These are phyloP conservation scores for Tenebrosternarchus preto DNA, from an alignment of 2,113 vertebrate genomes.

Conservation along the genomic window DNA sequence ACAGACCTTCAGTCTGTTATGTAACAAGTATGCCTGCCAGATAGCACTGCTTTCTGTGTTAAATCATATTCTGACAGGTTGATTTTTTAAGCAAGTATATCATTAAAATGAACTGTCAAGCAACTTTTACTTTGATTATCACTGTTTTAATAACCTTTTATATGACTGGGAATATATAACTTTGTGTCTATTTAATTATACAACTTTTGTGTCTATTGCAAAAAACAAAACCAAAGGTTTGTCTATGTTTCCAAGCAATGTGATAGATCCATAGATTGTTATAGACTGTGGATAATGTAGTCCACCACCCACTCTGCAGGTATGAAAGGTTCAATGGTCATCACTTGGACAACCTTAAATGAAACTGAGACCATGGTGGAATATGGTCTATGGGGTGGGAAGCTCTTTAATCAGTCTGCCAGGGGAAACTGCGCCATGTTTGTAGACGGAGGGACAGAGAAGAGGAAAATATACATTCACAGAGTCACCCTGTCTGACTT, in stretches of 20 bases:
- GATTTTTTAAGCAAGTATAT: too few relatives aligned
- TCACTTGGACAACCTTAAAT: conserved; percentile 84
- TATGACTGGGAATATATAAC: too few relatives aligned
- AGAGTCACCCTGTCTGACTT: conserved; percentile 75
- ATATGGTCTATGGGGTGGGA: conserved; percentile 67
- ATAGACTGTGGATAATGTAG: background rate
- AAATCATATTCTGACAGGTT: background rate
- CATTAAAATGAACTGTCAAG: too few relatives aligned
- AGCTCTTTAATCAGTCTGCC: conserved; percentile 66
- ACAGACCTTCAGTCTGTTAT: background rate
- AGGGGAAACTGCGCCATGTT: conserved; percentile 70
- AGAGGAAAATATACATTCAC: conserved; percentile 78
- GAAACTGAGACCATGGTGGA: conserved; percentile 75
- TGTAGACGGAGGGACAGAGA: conserved; percentile 77
- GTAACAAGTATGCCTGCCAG: background rate
- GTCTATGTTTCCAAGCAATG: background rate
- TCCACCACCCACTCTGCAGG: conserved; percentile 62
- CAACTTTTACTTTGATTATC: too few relatives aligned
- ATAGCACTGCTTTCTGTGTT: background rate
- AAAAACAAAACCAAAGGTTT: background rate
- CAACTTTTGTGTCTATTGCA: background rate
- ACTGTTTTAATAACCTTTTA: background rate
- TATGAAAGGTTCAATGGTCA: conserved; percentile 74
- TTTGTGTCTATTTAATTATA: too few relatives aligned
- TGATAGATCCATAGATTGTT: background rate